A percentile compares a stretch with the other conserved stretches of the same genome.
These are phyloP conservation scores for Pachymerium ferrugineum DNA, from an alignment of 2,888 invertebrate species.

Conservation along the genomic window DNA sequence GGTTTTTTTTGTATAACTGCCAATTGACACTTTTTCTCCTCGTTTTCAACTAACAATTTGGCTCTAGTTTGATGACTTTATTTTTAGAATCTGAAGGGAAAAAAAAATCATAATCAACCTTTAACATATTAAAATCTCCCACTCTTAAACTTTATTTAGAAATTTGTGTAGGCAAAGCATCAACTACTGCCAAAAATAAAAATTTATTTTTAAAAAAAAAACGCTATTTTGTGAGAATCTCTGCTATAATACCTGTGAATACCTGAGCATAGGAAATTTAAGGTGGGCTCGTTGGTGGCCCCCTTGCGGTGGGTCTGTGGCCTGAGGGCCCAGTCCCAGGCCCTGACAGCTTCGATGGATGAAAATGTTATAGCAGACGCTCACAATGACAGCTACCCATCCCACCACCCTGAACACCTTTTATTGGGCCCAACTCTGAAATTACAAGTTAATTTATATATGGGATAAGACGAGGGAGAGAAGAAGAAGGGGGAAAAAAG, in stretches of 20 bases:
- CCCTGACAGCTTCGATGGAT: slow-evolving; percentile 27
- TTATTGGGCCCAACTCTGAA: neutral
- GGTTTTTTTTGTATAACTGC: neutral
- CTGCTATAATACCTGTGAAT: neutral
- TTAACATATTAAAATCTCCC: no score
- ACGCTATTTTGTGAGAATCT: neutral
- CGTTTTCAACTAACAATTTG: neutral
- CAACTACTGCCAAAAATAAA: neutral
- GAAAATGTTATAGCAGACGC: slow-evolving; percentile 24
- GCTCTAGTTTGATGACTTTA: neutral
- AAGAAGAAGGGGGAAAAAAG: neutral
- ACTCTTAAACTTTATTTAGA: neutral
- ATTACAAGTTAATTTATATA: slow-evolving; percentile 23
- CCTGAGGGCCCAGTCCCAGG: slow-evolving; percentile 1
- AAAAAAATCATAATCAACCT: no score
- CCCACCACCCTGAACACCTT: neutral
- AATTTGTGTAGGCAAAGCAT: neutral
- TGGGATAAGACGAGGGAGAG: neutral
- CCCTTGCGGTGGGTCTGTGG: slow-evolving; percentile 24
- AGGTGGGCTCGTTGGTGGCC: slow-evolving; percentile 23
- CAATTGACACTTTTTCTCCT: neutral
- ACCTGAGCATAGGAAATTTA: neutral
- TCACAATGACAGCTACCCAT: slow-evolving; percentile 7
- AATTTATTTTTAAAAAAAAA: neutral
- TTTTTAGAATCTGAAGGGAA: no score